Percentiles rank a stretch among this genome's conserved stretches.
These are phyloP conservation scores for Orycteropus afer DNA, from an alignment of 2,113 vertebrate species.

Conservation along the genomic window DNA sequence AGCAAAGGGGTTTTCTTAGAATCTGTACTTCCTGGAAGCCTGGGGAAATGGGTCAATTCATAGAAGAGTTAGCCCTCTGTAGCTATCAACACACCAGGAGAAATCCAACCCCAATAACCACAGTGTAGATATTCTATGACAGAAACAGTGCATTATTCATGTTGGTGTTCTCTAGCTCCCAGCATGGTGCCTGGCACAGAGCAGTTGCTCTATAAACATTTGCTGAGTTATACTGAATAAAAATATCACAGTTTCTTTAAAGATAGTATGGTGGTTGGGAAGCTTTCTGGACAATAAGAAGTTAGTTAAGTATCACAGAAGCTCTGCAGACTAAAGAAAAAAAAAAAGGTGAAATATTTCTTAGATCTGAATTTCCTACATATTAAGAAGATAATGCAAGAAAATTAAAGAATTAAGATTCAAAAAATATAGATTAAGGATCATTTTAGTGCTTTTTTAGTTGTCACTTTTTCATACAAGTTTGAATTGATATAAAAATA, in stretches of 20 bases:
- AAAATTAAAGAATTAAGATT: not conserved
- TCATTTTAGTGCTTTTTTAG: not conserved
- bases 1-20: not conserved
- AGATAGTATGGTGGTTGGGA: too few species aligned
- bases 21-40: not conserved
- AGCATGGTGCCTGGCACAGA: accelerated
- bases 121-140: not conserved
- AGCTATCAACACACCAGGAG: too few species aligned
- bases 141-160: not conserved
- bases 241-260: not conserved
- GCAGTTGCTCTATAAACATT: not conserved
- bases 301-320: not conserved
- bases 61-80: not conserved
- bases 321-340: not conserved
- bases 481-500: not conserved
- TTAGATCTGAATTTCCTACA: too few species aligned
- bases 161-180: too few species aligned
- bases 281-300: not conserved
- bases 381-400: not conserved
- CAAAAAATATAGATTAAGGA: not conserved
- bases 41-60: not conserved
- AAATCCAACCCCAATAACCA: not conserved
- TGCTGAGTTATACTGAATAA: not conserved
- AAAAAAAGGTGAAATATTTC: not conserved
- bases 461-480: not conserved